Percentiles rank a stretch among this genome's conserved stretches.
phyloP scores from a whole-genome alignment of 2,888 invertebrate genomes.

The Strigamia transsilvanica region DNA sequence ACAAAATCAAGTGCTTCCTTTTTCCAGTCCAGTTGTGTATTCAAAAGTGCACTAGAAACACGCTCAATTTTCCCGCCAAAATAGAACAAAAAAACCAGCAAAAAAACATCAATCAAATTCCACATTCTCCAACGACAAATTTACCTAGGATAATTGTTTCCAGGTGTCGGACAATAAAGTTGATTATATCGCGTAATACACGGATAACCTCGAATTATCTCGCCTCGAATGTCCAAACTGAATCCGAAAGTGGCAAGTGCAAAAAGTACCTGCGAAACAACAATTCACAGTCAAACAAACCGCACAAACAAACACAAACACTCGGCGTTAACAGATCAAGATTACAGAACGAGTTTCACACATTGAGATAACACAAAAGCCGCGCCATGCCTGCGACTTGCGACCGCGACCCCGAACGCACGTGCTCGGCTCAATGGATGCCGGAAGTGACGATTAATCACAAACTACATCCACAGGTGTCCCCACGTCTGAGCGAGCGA shows the following conservation, averaged over 20 bases:
- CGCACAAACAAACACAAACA: no score
- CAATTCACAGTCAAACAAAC: conserved; percentile 60
- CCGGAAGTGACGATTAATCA: not conserved
- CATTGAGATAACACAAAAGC: not conserved
- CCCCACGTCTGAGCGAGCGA: no score
- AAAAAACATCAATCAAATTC: no score
- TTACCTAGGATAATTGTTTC: conserved; percentile 90
- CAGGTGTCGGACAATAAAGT: conserved; percentile 89
- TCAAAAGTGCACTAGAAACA: no score
- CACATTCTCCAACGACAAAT: conserved; percentile 60
- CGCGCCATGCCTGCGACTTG: not conserved
- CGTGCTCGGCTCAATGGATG: not conserved
- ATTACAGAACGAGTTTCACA: not conserved
- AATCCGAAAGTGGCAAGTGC: conserved; percentile 86
- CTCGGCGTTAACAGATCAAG: no score
- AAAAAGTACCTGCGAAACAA: conserved; percentile 82
- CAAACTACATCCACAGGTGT: no score
- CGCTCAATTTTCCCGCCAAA: no score
- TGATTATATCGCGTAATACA: conserved; percentile 90
- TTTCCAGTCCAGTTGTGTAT: no score
- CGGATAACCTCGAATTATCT: conserved; percentile 86
- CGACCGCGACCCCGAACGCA: not conserved
- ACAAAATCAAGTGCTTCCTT: no score
- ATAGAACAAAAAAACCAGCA: no score
- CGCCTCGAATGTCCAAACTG: conserved; percentile 85